phyloP scores from a whole-genome alignment of 1,140 invertebrate species.

The Diuraphis noxia region DNA sequence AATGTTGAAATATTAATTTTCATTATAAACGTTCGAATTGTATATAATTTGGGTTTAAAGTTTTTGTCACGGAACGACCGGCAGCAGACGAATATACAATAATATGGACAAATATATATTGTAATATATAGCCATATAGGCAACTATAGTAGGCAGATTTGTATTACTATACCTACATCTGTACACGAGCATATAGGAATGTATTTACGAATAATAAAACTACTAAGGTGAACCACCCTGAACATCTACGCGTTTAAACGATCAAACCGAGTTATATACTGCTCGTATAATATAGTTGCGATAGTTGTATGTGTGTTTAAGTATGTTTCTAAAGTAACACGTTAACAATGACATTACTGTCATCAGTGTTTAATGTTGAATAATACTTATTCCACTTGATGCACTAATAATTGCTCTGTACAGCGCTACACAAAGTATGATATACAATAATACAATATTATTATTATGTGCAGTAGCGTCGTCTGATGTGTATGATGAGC shows the following conservation, averaged over 20 bases:
- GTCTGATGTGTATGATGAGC: neutral
- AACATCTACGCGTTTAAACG: neutral
- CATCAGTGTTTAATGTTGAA: constrained; percentile 13
- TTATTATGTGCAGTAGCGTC: constrained; percentile 24
- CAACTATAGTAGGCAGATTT: neutral
- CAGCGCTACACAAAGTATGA: neutral
- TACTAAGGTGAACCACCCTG: neutral
- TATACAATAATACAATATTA: neutral
- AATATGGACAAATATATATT: no score
- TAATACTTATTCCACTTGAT: constrained; percentile 24
- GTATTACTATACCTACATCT: no score
- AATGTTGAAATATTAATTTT: neutral
- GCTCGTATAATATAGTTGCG: neutral
- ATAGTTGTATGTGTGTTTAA: neutral
- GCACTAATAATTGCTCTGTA: constrained; percentile 25
- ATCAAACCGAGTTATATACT: neutral
- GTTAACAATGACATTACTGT: constrained; percentile 32
- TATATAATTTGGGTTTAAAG: neutral
- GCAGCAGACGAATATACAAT: neutral
- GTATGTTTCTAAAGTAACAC: neutral
- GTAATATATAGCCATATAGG: neutral
- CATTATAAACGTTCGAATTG: neutral
- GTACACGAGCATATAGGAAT: neutral
- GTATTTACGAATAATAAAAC: neutral
- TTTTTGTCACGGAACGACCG: neutral